phyloP scores from a whole-genome alignment of 2,888 invertebrate species.

The Dioctria rufipes region DNA sequence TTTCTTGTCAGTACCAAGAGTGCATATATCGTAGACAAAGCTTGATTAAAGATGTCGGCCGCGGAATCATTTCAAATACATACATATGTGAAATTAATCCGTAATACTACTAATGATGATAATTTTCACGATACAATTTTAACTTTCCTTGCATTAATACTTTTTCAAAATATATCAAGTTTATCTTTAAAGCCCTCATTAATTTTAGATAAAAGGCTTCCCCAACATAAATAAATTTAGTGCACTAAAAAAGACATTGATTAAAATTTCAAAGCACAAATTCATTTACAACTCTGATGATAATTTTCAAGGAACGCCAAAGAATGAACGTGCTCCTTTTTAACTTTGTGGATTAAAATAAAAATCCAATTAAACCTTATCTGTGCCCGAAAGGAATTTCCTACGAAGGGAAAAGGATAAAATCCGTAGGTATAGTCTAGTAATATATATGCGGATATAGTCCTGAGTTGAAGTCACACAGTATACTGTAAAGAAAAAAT shows the following conservation, averaged over 20 bases:
- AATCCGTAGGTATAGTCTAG: slow-evolving; percentile 1
- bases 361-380: slow-evolving; percentile 51
- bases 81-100: no score
- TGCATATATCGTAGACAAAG: no score
- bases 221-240: slow-evolving; percentile 29
- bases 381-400: slow-evolving; percentile 43
- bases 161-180: no score
- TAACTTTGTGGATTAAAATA: slow-evolving; percentile 50
- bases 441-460: slow-evolving; percentile 13
- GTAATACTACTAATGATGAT: no score
- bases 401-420: slow-evolving; percentile 33
- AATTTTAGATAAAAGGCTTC: slow-evolving; percentile 13
- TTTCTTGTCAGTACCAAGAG: no score
- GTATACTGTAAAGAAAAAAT: slow-evolving; percentile 28
- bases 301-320: slow-evolving; percentile 41
- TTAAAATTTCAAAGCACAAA: slow-evolving; percentile 49
- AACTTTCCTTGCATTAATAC: no score
- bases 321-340: slow-evolving; percentile 44
- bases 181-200: neutral
- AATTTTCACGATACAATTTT: no score
- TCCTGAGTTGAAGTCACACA: slow-evolving; percentile 22
- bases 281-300: slow-evolving; percentile 48
- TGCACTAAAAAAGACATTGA: slow-evolving; percentile 41
- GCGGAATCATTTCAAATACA: no score
- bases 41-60: no score